Conservation (phyloP, 2,797 vertebrate species). For the Xerus rutilus region DNA sequence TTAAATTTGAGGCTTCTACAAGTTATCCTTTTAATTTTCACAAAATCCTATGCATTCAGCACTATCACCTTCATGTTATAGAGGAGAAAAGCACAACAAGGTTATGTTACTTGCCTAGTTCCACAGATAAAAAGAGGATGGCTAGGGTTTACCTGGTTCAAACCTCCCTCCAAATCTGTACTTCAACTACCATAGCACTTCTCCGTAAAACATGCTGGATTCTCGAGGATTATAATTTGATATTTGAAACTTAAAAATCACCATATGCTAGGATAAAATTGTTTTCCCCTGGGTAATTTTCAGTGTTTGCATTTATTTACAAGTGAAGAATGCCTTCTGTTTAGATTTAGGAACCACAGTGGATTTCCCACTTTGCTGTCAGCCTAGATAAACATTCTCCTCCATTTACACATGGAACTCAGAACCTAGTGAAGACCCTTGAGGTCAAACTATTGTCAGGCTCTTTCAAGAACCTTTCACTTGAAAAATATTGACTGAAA, state of each 20-base stretch:
- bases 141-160: background rate
- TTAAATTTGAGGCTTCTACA: background rate
- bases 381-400: background rate
- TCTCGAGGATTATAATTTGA: background rate
- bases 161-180: background rate
- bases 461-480: background rate
- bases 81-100: background rate
- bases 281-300: background rate
- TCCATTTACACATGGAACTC: background rate
- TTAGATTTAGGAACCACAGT: background rate
- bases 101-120: background rate
- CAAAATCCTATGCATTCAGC: background rate
- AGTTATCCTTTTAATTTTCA: background rate
- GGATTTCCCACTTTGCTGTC: conserved; percentile 3
- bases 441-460: background rate
- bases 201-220: background rate
- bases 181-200: background rate
- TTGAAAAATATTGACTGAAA: background rate
- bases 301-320: conserved; percentile 19
- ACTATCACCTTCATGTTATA: background rate
- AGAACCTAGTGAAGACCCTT: background rate
- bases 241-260: background rate
- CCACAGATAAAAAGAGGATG: background rate
- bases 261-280: background rate
- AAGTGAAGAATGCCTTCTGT: conserved; percentile 23